Evolutionary conservation across 1,140 invertebrate species (phyloP), one percentile per base, ranked within the genome.

Genomic region (Monomorium pharaonis): DNA sequence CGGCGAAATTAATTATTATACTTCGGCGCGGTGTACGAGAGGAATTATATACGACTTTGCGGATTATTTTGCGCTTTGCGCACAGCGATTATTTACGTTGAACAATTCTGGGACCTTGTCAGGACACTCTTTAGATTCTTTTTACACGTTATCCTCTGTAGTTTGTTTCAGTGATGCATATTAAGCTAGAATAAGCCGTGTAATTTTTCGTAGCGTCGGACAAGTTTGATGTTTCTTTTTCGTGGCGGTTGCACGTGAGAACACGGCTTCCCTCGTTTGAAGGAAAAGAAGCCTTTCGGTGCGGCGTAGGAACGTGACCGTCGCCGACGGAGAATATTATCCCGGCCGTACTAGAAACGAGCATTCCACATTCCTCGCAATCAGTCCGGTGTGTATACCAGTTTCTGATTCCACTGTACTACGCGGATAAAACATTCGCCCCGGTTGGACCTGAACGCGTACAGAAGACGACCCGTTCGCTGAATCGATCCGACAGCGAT

Each of bases 361-460:
- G 81, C 62, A 37, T 58, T 18, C 30, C 44, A 44, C 58, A 77
- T 84, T 63, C 74, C 72, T 30, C 58, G 58, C 72, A 62, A 75
- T 77, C 74, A 84, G 24, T 76, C 81, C 70, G 30, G 81, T 44
- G 81, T 44, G 56, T 62, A 77, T 62, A 84, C 80, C 58, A 44
- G 81, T 76, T 49, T 63, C 56, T 54, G 80, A 84, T 76, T 72
- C 27, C 72, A 16, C 54, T 14, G 24, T 58, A 21, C 49, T 49
- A 47, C 58, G 74, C 21, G 67, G 33, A 75, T 56, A 72, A 67
- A 62, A 21, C 70, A 16, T 47, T 51, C 72, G 56, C 42, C n/a
- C 42, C 30, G 58, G 42, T 63, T 49, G 24, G 42, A 62, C 3
- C 56, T 84, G 70, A 62, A 63, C 21, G 70, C 70, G 54, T 47